Evolutionary conservation across 2,888 invertebrate genomes (phyloP).

Genomic region (Prosopocoilus inquinatus): DNA sequence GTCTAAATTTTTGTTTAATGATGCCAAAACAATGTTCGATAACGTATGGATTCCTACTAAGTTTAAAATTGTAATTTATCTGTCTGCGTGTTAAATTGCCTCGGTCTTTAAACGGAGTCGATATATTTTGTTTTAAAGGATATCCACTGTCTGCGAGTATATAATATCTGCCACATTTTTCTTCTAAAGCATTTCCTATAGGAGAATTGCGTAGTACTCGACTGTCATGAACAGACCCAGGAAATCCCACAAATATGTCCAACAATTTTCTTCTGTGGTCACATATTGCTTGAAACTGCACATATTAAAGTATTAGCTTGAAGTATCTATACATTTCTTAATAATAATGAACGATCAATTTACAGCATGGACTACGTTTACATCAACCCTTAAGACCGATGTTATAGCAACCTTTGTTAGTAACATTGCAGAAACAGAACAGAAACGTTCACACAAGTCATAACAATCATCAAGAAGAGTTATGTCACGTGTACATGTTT

Average conservation of each 20-base stretch:
- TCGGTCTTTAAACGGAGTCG: conserved; percentile 9
- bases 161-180: conserved; percentile 6
- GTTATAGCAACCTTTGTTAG: no score
- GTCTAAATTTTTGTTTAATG: conserved; percentile 17
- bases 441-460: no score
- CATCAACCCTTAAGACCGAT: no score
- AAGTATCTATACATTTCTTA: no score
- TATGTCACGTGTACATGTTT: no score
- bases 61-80: conserved; percentile 11
- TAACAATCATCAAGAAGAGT: no score
- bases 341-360: not conserved
- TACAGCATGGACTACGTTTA: not conserved
- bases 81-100: conserved; percentile 8
- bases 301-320: not conserved
- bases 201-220: conserved; percentile 1
- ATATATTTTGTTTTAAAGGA: conserved; percentile 7
- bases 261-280: conserved; percentile 8
- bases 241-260: conserved; percentile 14
- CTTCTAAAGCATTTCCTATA: not conserved
- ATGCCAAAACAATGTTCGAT: conserved; percentile 15
- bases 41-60: conserved; percentile 12
- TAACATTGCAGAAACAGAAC: no score
- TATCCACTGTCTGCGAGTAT: conserved; percentile 5
- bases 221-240: conserved; percentile 15
- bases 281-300: conserved; percentile 16